phyloP scores from a whole-genome alignment of 2,113 vertebrate species.

The Sigmodon hispidus region DNA sequence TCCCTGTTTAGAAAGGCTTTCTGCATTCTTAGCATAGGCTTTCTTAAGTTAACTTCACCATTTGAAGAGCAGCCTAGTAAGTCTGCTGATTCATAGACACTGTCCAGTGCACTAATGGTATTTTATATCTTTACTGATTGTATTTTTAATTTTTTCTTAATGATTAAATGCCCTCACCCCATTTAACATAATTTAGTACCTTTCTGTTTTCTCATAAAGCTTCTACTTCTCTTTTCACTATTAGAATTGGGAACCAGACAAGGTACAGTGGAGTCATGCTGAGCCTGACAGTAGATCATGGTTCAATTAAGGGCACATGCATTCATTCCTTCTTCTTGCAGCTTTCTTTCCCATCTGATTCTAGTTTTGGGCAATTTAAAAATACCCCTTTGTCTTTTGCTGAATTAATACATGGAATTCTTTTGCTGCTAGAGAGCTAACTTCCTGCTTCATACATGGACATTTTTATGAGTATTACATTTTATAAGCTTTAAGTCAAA shows the following conservation, averaged over 20 bases:
- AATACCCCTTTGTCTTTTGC: slow-evolving; percentile 7
- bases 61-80: neutral
- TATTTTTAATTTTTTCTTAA: slow-evolving; percentile 1
- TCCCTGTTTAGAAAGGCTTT: neutral
- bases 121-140: neutral
- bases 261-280: neutral
- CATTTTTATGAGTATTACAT: neutral
- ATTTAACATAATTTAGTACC: neutral
- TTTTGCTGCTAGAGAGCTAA: slow-evolving; percentile 25
- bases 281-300: neutral
- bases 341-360: neutral
- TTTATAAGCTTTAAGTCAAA: neutral
- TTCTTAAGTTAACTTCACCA: neutral
- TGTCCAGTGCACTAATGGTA: neutral
- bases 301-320: neutral
- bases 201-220: slow-evolving; percentile 40
- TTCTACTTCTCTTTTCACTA: neutral
- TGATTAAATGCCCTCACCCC: neutral
- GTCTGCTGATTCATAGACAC: neutral
- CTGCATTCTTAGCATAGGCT: neutral
- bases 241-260: neutral
- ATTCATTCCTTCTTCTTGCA: neutral
- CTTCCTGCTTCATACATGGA: neutral
- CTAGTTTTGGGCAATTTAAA: slow-evolving; percentile 16
- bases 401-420: slow-evolving; percentile 44